Conservation (phyloP, 1,140 invertebrate genomes). For the Proctacanthus coquilletti region DNA sequence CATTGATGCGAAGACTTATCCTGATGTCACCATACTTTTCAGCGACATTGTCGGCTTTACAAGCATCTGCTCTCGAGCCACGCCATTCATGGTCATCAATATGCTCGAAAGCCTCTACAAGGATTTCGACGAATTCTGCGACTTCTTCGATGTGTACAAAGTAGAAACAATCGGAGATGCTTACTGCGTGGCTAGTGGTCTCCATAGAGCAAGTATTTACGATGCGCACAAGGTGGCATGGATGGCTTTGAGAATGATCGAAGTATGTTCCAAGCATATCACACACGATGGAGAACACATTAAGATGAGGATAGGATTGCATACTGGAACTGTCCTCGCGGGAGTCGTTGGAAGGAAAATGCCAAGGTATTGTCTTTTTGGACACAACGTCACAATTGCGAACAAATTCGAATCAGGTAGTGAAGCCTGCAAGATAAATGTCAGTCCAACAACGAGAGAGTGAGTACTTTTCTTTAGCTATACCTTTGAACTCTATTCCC, state of each 20-base stretch:
- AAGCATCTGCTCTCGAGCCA: slow-evolving; percentile 77
- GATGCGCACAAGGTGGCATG: slow-evolving; percentile 90
- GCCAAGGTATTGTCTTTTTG: slow-evolving; percentile 82
- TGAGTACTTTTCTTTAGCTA: slow-evolving; percentile 37
- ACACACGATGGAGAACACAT: slow-evolving; percentile 85
- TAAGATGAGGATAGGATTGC: slow-evolving; percentile 88
- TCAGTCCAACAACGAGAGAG: slow-evolving; percentile 84
- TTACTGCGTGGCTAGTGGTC: slow-evolving; percentile 84
- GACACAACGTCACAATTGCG: slow-evolving; percentile 82
- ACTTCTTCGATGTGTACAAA: slow-evolving; percentile 84
- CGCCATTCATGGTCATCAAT: slow-evolving; percentile 85
- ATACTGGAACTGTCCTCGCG: slow-evolving; percentile 75
- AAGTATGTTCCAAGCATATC: slow-evolving; percentile 67
- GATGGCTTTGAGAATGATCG: slow-evolving; percentile 84
- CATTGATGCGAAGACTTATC: slow-evolving; percentile 84
- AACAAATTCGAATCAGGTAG: slow-evolving; percentile 92
- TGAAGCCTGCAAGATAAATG: slow-evolving; percentile 75
- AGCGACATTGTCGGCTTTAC: slow-evolving; percentile 95
- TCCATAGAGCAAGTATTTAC: slow-evolving; percentile 53
- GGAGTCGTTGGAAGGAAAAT: slow-evolving; percentile 84
- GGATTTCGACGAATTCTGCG: slow-evolving; percentile 80
- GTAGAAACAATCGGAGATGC: slow-evolving; percentile 92
- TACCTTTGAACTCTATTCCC: no score
- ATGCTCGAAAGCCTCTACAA: slow-evolving; percentile 88
- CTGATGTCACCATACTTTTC: slow-evolving; percentile 86